A percentile compares a stretch with the other conserved stretches of the same genome.
Conservation (phyloP, 2,888 invertebrate genomes). For the Candidula unifasciata region DNA sequence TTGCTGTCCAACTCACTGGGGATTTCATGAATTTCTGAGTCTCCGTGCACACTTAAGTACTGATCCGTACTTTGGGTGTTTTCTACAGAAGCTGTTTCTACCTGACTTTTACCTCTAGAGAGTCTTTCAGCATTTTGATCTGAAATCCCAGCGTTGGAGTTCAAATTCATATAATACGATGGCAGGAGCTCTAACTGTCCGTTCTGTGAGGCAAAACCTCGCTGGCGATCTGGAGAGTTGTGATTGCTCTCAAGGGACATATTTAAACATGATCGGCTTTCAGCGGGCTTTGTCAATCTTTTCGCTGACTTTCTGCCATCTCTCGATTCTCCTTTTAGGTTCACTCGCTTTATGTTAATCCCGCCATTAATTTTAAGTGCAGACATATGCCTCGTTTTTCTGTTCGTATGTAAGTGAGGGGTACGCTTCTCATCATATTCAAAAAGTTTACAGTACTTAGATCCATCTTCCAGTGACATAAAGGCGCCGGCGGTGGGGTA, state of each 20-base stretch:
- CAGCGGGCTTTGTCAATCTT: not conserved
- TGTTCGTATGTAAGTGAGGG: not conserved
- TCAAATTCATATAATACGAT: constrained; percentile 23
- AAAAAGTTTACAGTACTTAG: not conserved
- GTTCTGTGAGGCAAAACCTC: no score
- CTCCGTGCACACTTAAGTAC: not conserved
- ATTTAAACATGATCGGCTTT: not conserved
- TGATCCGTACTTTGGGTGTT: not conserved
- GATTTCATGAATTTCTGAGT: not conserved
- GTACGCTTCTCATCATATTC: no score
- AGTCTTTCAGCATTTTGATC: not conserved
- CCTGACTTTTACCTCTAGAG: not conserved
- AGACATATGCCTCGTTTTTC: not conserved
- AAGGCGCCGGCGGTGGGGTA: not conserved
- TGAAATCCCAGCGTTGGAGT: constrained; percentile 32
- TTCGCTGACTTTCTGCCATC: not conserved
- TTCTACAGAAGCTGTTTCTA: not conserved
- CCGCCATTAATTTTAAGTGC: not conserved
- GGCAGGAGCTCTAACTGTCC: not conserved
- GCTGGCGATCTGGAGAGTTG: not conserved
- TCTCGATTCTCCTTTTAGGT: not conserved
- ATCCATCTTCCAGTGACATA: not conserved
- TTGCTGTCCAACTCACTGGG: not conserved
- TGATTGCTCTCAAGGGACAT: not conserved
- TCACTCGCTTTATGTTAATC: not conserved